phyloP scores from a whole-genome alignment of 2,888 invertebrate genomes.

The Chrysina gloriosa region DNA sequence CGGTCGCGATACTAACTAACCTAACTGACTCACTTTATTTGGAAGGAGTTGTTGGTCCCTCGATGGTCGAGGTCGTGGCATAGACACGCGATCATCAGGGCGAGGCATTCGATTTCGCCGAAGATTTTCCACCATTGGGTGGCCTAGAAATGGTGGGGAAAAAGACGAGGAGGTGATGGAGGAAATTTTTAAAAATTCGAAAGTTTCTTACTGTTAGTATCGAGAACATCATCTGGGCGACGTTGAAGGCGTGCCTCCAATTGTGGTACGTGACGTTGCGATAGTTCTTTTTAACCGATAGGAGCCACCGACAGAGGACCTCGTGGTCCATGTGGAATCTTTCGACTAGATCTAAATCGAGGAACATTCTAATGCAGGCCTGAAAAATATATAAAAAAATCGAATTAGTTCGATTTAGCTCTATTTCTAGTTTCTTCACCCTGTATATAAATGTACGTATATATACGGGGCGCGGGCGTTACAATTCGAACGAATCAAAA shows the following conservation, averaged over 20 bases:
- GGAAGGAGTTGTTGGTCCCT: constrained; percentile 97
- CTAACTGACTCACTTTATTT: constrained; percentile 87
- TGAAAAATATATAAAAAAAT: constrained; percentile 54
- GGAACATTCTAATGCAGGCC: constrained; percentile 94
- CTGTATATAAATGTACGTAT: no score
- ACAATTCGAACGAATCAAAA: no score
- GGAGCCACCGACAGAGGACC: constrained; percentile 88
- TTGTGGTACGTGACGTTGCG: constrained; percentile 95
- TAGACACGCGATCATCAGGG: constrained; percentile 91
- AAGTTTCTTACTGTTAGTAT: constrained; percentile 81
- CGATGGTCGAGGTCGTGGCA: constrained; percentile 96
- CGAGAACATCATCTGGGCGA: constrained; percentile 97
- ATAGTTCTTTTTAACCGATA: constrained; percentile 95
- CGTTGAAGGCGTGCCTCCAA: constrained; percentile 97
- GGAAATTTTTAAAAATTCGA: neutral
- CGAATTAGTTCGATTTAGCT: no score
- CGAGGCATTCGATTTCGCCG: constrained; percentile 91
- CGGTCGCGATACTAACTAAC: constrained; percentile 25
- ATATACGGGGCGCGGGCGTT: no score
- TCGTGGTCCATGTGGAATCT: constrained; percentile 94
- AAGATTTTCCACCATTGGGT: constrained; percentile 95
- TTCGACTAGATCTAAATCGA: constrained; percentile 92
- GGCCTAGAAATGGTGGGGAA: constrained; percentile 69
- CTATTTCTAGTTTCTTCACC: no score
- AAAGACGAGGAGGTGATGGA: neutral